These are phyloP conservation scores for Ashinkailepas kermadecensis DNA, from an alignment of 2,888 invertebrate species.

Conservation along the genomic window DNA sequence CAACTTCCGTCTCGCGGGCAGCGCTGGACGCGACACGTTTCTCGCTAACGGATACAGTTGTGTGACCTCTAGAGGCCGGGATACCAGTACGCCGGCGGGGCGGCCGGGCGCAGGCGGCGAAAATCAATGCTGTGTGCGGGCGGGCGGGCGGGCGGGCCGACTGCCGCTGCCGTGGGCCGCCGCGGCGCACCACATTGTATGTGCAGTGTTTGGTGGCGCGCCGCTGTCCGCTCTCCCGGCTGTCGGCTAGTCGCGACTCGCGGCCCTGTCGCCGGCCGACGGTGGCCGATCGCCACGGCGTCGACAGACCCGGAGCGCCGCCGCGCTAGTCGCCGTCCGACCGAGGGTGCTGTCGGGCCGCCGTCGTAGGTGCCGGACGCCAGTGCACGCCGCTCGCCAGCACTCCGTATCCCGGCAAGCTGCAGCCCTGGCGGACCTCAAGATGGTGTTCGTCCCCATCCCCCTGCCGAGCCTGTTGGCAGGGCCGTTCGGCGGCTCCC, in stretches of 20 bases:
- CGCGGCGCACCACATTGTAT: neutral
- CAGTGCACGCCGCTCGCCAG: too few relatives aligned
- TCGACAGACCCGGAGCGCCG: neutral
- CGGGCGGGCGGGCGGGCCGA: neutral
- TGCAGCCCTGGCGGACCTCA: constrained; percentile 20
- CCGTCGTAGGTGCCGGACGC: neutral
- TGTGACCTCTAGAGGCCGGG: too few relatives aligned
- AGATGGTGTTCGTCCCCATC: constrained; percentile 15
- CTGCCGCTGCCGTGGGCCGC: neutral
- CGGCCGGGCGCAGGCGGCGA: neutral
- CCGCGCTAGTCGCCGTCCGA: neutral
- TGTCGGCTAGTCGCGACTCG: neutral
- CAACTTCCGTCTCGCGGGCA: too few relatives aligned
- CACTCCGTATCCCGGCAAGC: neutral
- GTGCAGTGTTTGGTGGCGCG: neutral
- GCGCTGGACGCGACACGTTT: too few relatives aligned
- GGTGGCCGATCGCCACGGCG: neutral
- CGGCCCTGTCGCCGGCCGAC: neutral
- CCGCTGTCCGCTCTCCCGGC: neutral
- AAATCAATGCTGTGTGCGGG: constrained; percentile 3
- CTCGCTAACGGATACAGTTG: too few relatives aligned
- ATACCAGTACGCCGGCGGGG: neutral
- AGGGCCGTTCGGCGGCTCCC: neutral
- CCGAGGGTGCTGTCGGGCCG: neutral
- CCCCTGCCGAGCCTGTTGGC: constrained; percentile 17